Evolutionary conservation across 1,140 invertebrate species (phyloP).

Genomic region (Eriosoma lanigerum): DNA sequence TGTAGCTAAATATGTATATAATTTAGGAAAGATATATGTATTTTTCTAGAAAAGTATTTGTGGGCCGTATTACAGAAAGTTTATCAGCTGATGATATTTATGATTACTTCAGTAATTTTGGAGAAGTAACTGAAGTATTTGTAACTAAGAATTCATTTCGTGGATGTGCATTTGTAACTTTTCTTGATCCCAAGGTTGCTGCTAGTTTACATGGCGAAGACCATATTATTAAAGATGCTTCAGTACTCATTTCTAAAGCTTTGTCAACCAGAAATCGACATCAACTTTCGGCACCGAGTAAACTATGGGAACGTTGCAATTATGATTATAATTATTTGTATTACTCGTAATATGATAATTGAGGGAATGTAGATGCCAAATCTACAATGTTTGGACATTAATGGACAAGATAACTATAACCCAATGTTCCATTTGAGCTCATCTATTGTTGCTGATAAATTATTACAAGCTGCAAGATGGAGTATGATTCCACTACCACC

Average conservation of each 20-base stretch:
- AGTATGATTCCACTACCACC: conserved; percentile 40
- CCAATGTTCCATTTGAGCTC: conserved; percentile 73
- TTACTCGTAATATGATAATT: conserved; percentile 55
- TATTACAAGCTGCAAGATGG: conserved; percentile 67
- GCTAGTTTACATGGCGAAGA: conserved; percentile 95
- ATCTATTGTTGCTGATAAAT: conserved; percentile 78
- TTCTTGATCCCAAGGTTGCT: conserved; percentile 91
- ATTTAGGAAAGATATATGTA: conserved; percentile 76
- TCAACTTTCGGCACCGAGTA: conserved; percentile 56
- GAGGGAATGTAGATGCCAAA: conserved; percentile 83
- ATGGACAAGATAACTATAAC: conserved; percentile 62
- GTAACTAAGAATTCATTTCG: conserved; percentile 88
- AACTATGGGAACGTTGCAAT: conserved; percentile 58
- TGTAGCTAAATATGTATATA: neutral
- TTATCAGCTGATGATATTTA: conserved; percentile 83
- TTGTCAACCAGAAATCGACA: conserved; percentile 71
- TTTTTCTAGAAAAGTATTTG: conserved; percentile 93
- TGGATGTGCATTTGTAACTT: conserved; percentile 94
- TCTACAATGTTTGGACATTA: conserved; percentile 79
- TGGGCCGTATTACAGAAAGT: conserved; percentile 92
- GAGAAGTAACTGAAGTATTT: conserved; percentile 93
- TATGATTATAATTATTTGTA: conserved; percentile 55
- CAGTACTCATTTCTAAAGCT: conserved; percentile 93
- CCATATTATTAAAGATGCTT: conserved; percentile 93
- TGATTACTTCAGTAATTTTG: conserved; percentile 94